phyloP scores from a whole-genome alignment of 1,140 invertebrate genomes.

The Cylas formicarius region DNA sequence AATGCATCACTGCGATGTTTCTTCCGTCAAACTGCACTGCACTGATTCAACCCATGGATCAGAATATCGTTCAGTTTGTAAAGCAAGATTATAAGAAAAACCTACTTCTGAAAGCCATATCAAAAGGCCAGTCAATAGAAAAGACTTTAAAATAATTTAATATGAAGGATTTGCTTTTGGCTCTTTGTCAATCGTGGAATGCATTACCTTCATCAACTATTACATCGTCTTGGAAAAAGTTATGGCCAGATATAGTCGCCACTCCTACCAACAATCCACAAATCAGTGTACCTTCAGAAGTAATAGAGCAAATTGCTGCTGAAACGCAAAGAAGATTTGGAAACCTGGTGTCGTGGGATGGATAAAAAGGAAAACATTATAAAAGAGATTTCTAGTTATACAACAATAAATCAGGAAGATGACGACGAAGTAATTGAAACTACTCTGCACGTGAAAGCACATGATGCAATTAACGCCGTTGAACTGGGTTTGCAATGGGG shows the following conservation, averaged over 20 bases:
- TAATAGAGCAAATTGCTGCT: conserved; percentile 19
- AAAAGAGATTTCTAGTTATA: conserved; percentile 18
- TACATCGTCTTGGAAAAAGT: conserved; percentile 36
- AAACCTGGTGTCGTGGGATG: conserved; percentile 17
- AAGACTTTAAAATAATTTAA: conserved; percentile 33
- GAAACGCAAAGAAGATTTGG: conserved; percentile 22
- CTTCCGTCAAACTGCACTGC: conserved; percentile 39
- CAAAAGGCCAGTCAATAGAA: conserved; percentile 34
- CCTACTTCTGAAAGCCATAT: conserved; percentile 31
- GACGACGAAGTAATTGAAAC: conserved; percentile 32
- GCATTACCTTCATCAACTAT: conserved; percentile 35
- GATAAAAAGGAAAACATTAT: conserved; percentile 22
- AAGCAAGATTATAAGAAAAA: conserved; percentile 37
- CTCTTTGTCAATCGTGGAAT: conserved; percentile 35
- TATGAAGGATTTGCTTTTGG: conserved; percentile 17
- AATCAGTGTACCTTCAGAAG: conserved; percentile 19
- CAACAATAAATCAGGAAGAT: conserved; percentile 23
- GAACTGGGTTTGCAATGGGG: conserved; percentile 37
- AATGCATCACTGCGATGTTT: conserved; percentile 38
- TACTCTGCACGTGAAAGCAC: conserved; percentile 27
- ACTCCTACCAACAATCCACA: conserved; percentile 23
- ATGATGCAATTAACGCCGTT: conserved; percentile 35
- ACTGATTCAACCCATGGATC: conserved; percentile 38
- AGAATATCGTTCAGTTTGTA: conserved; percentile 25
- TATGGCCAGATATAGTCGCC: conserved; percentile 35